Percentiles rank a stretch among this genome's conserved stretches.
phyloP scores from a whole-genome alignment of 2,888 invertebrate genomes.

The Masnerella sp. region DNA sequence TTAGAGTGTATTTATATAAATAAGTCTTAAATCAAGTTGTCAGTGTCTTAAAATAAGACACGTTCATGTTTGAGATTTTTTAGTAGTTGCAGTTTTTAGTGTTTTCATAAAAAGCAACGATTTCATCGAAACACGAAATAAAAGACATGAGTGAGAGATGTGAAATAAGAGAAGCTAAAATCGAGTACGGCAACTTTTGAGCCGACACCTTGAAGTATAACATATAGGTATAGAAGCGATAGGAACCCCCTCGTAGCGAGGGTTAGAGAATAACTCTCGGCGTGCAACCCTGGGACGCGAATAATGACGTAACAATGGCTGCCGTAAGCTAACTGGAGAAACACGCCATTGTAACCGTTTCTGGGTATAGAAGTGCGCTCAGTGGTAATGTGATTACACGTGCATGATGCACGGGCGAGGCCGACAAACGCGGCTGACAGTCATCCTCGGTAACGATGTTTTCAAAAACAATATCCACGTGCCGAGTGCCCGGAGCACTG shows the following conservation, averaged over 20 bases:
- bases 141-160: too few species aligned
- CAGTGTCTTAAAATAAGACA: too few species aligned
- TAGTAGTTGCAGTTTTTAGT: not conserved
- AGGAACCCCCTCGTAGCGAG: constrained; percentile 35
- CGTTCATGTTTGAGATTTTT: not conserved
- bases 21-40: not conserved
- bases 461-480: constrained; percentile 76
- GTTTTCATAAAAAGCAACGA: not conserved
- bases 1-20: not conserved
- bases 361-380: constrained; percentile 60
- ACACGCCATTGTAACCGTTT: constrained; percentile 71
- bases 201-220: constrained; percentile 53
- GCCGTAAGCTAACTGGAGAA: constrained; percentile 71
- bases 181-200: constrained; percentile 33
- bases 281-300: constrained; percentile 65
- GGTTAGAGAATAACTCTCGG: constrained; percentile 45
- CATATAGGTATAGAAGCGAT: too few species aligned
- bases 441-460: constrained; percentile 76
- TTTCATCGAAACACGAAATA: too few species aligned
- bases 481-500: constrained; percentile 62
- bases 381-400: constrained; percentile 73
- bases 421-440: constrained; percentile 71
- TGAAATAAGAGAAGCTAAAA: constrained; percentile 1
- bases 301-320: constrained; percentile 77
- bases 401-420: constrained; percentile 64